Conservation (phyloP, 2,797 vertebrate genomes). For the Acanthurus lineatus region DNA sequence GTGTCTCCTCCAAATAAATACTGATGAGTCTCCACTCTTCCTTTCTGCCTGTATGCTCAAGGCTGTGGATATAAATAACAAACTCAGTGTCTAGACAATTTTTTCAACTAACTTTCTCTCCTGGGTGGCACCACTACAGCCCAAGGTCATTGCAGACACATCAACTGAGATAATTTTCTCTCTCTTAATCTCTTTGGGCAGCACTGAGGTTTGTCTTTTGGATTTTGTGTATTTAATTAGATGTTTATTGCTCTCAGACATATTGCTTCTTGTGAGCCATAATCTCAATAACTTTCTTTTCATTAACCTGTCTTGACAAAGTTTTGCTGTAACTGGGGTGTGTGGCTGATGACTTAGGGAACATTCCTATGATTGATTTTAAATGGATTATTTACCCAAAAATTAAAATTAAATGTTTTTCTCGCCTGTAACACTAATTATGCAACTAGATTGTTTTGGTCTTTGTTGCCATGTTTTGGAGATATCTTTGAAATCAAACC, state of each 20-base stretch:
- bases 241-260: constrained; percentile 2
- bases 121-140: constrained; percentile 31
- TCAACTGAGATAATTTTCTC: constrained; percentile 27
- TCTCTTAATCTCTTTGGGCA: constrained; percentile 34
- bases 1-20: constrained; percentile 26
- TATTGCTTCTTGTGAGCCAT: background rate
- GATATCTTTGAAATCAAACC: too few relatives aligned
- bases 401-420: too few relatives aligned
- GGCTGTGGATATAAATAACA: constrained; percentile 59
- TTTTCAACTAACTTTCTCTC: constrained; percentile 43
- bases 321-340: background rate
- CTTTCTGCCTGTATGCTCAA: constrained; percentile 29
- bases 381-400: background rate
- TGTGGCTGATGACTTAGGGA: background rate
- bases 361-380: background rate
- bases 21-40: constrained; percentile 21
- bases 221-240: constrained; percentile 2
- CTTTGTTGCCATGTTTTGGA: too few relatives aligned
- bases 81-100: constrained; percentile 55
- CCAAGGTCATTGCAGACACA: constrained; percentile 30
- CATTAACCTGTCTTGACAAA: constrained; percentile 7
- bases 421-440: too few relatives aligned
- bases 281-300: constrained; percentile 15
- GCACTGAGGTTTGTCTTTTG: constrained; percentile 25
- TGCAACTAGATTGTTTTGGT: too few relatives aligned